These are phyloP conservation scores for Maniola hyperantus DNA, from an alignment of 2,888 invertebrate genomes.

Conservation along the genomic window DNA sequence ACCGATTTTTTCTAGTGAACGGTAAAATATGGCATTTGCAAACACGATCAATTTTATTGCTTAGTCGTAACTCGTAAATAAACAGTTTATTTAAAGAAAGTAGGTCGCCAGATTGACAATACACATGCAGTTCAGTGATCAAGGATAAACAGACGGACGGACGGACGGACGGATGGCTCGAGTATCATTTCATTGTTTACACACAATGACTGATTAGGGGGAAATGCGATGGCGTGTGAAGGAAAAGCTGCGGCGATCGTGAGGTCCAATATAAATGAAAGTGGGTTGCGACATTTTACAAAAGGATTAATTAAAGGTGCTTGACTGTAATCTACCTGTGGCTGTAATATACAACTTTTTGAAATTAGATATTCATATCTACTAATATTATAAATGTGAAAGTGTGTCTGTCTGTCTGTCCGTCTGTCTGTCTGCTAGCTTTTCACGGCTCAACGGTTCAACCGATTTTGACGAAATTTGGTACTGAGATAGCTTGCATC, in stretches of 20 bases:
- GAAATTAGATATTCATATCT: too few relatives aligned
- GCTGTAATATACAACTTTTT: too few relatives aligned
- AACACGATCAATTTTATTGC: conserved; percentile 14
- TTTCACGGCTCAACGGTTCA: too few relatives aligned
- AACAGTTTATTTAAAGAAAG: conserved; percentile 30
- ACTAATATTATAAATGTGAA: too few relatives aligned
- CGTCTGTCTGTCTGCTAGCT: too few relatives aligned
- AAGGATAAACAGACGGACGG: not conserved
- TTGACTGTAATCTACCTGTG: too few relatives aligned
- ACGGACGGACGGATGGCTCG: not conserved
- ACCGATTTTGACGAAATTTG: too few relatives aligned
- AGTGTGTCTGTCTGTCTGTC: too few relatives aligned
- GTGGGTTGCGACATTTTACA: not conserved
- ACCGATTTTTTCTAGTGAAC: too few relatives aligned
- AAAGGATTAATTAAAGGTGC: too few relatives aligned
- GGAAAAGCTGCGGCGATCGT: not conserved
- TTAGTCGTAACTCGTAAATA: conserved; percentile 23
- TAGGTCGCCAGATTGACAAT: conserved; percentile 30
- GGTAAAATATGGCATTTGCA: not conserved
- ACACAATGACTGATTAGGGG: conserved; percentile 11
- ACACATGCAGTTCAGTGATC: conserved; percentile 28
- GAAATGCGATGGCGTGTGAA: not conserved
- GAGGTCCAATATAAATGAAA: not conserved
- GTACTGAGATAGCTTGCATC: too few relatives aligned
- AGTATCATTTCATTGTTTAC: conserved; percentile 23